Evolutionary conservation across 2,113 vertebrate genomes (phyloP).

Genomic region (western clawed frog (Xenopus tropicalis)): DNA sequence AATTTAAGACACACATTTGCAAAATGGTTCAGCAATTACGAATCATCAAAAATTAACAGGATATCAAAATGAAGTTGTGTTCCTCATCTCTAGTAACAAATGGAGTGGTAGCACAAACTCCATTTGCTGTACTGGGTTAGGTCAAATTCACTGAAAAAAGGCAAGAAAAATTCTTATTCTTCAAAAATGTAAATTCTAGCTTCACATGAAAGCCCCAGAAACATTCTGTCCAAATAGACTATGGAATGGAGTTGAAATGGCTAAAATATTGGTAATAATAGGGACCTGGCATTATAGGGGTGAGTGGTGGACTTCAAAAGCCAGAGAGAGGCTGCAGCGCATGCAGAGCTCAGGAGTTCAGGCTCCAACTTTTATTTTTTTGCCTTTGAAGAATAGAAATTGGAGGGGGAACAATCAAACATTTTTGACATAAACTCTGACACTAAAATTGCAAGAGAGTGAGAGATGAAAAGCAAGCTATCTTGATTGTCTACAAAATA

Average conservation of each 20-base stretch:
- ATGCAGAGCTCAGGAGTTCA: conserved; percentile 58
- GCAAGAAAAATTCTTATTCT: conserved; percentile 59
- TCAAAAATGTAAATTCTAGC: conserved; percentile 58
- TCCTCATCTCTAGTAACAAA: too few species aligned
- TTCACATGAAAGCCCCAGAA: conserved; percentile 82
- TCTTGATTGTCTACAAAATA: conserved; percentile 76
- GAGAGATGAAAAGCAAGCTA: conserved; percentile 86
- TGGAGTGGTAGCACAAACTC: too few species aligned
- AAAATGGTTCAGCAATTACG: too few species aligned
- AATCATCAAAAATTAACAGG: too few species aligned
- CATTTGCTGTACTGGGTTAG: conserved; percentile 18
- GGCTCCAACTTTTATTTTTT: conserved; percentile 82
- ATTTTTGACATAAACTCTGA: conserved; percentile 73
- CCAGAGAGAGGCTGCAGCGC: conserved; percentile 57
- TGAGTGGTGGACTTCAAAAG: conserved; percentile 85
- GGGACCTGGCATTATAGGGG: conserved; percentile 83
- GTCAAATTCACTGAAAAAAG: conserved; percentile 49
- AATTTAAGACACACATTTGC: too few species aligned
- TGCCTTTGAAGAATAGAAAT: conserved; percentile 95
- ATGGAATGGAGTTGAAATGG: conserved; percentile 76
- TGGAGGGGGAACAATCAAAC: conserved; percentile 77
- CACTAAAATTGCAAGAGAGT: conserved; percentile 76
- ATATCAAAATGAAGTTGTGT: too few species aligned
- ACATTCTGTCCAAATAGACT: conserved; percentile 67
- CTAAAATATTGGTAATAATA: conserved; percentile 84